Conservation (phyloP, 1,140 invertebrate species). For the Bombus cullumanus region DNA sequence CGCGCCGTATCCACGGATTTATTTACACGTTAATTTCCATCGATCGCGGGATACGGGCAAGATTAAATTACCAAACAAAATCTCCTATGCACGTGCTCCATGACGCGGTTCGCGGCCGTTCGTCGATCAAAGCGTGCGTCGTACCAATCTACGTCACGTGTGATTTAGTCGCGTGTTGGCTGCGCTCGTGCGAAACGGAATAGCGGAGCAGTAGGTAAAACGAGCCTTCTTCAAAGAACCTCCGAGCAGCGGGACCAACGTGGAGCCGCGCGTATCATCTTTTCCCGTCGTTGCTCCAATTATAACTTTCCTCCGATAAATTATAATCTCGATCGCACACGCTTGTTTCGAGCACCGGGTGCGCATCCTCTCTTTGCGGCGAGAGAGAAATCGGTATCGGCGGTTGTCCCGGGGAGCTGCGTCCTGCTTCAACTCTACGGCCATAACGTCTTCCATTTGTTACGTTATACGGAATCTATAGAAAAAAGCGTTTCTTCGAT, state of each 20-base stretch:
- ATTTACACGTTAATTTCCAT: conserved; percentile 45
- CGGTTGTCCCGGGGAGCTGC: neutral
- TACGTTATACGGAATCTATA: neutral
- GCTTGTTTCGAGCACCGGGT: neutral
- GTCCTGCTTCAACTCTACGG: too few relatives aligned
- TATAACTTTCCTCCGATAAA: neutral
- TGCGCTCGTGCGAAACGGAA: conserved; percentile 55
- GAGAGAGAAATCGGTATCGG: neutral
- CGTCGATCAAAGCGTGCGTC: conserved; percentile 44
- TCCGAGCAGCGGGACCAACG: neutral
- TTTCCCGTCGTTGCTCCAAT: conserved; percentile 16
- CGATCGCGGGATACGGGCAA: conserved; percentile 13
- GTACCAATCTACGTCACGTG: conserved; percentile 59
- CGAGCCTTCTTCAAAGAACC: conserved; percentile 31
- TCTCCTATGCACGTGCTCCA: conserved; percentile 9
- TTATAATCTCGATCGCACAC: neutral
- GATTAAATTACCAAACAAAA: conserved; percentile 53
- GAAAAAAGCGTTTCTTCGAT: neutral
- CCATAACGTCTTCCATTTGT: neutral
- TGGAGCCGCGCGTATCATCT: neutral
- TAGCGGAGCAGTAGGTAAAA: conserved; percentile 54
- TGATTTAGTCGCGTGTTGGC: conserved; percentile 52
- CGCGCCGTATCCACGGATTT: neutral
- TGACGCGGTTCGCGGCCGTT: conserved; percentile 13
- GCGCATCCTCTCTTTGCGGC: neutral